These are phyloP conservation scores for Cepaea nemoralis DNA, from an alignment of 1,140 invertebrate species.

Conservation along the genomic window DNA sequence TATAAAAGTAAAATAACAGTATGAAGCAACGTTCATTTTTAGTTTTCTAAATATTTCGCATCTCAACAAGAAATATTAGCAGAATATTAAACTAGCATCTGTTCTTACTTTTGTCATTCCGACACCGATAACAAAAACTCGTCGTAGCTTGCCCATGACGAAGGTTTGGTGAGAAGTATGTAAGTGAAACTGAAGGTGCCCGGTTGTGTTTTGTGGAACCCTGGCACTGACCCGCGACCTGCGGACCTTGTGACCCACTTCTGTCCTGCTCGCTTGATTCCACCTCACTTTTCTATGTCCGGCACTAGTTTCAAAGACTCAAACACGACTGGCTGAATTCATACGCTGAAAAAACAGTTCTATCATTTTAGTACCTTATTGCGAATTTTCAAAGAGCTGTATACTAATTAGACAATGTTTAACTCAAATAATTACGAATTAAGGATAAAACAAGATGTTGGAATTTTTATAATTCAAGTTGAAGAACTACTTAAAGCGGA, in stretches of 20 bases:
- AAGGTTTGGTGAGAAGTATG: too few species aligned
- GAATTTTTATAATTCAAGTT: neutral
- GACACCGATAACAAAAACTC: constrained; percentile 93
- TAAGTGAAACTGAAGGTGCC: too few species aligned
- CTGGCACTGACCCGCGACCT: too few species aligned
- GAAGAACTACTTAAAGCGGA: constrained; percentile 37
- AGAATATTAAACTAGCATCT: too few species aligned
- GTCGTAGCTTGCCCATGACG: constrained; percentile 42
- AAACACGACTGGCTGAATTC: constrained; percentile 6
- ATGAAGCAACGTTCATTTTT: too few species aligned
- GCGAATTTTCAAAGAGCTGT: neutral
- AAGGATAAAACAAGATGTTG: neutral
- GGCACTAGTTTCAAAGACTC: constrained; percentile 35
- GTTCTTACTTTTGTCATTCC: constrained; percentile 94
- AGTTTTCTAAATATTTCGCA: too few species aligned
- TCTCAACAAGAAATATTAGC: too few species aligned
- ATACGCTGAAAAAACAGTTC: constrained; percentile 24
- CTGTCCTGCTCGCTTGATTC: constrained; percentile 27
- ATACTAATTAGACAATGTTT: neutral
- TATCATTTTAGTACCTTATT: neutral
- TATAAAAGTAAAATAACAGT: too few species aligned
- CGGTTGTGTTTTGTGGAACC: too few species aligned
- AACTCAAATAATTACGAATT: neutral
- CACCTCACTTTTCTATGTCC: constrained; percentile 11
- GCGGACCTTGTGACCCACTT: neutral